phyloP scores from a whole-genome alignment of 2,797 vertebrate species.

The Myioborus melanocephalus region DNA sequence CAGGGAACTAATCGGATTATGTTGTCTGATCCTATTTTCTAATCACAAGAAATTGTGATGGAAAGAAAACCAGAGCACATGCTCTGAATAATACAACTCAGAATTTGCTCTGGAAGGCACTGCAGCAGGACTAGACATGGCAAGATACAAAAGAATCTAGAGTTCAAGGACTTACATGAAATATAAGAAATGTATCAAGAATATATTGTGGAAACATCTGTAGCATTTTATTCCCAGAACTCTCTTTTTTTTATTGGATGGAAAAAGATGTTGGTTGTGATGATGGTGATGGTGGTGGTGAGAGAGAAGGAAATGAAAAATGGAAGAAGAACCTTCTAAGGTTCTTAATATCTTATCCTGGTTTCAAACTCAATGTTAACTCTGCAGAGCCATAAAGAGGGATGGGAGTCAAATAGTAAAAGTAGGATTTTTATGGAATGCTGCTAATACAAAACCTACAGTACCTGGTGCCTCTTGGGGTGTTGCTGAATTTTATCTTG shows the following conservation, averaged over 20 bases:
- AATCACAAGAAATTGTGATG: not conserved
- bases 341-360: not conserved
- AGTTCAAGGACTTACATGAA: not conserved
- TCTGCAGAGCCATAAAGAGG: not conserved
- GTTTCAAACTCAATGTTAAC: not conserved
- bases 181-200: not conserved
- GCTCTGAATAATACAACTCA: not conserved
- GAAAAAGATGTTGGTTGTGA: not conserved
- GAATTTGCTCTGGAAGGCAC: not conserved
- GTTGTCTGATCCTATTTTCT: slow-evolving; percentile 6
- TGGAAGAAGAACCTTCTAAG: not conserved
- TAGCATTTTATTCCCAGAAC: not conserved
- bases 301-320: not conserved
- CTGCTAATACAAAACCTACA: not conserved
- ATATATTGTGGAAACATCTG: not conserved
- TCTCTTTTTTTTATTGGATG: not conserved
- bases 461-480: not conserved
- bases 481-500: not conserved
- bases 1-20: not conserved
- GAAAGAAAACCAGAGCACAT: not conserved
- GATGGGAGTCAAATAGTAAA: not conserved
- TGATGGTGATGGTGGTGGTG: not conserved
- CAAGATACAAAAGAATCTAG: not conserved
- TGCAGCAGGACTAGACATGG: not conserved
- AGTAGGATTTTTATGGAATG: not conserved